These are phyloP conservation scores for Pelodytes ibericus DNA, from an alignment of 2,797 vertebrate species.

Conservation along the genomic window DNA sequence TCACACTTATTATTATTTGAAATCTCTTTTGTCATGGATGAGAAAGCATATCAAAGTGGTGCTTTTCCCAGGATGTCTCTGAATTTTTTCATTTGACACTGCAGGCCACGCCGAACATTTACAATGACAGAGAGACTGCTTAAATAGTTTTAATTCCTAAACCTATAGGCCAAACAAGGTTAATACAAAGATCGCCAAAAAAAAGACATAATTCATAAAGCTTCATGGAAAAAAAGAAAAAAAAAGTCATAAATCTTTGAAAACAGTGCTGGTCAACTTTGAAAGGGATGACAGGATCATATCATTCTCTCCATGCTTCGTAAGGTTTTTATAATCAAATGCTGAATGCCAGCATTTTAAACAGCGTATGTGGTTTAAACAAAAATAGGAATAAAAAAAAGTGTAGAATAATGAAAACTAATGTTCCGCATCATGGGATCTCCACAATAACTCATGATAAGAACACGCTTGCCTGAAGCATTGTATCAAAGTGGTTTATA, in stretches of 20 bases:
- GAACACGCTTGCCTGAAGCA: conserved; percentile 19
- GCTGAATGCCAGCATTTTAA: conserved; percentile 46
- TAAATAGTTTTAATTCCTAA: conserved; percentile 63
- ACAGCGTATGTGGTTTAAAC: conserved; percentile 40
- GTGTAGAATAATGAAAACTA: conserved; percentile 35
- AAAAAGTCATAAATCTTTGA: conserved; percentile 57
- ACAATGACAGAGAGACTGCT: conserved; percentile 62
- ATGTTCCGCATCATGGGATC: conserved; percentile 6
- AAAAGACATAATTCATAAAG: conserved; percentile 57
- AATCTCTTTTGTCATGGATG: conserved; percentile 69
- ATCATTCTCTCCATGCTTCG: conserved; percentile 56
- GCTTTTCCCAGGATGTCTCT: conserved; percentile 61
- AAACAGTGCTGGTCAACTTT: conserved; percentile 58
- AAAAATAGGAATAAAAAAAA: conserved; percentile 20
- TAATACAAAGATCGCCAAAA: conserved; percentile 52
- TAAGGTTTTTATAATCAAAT: conserved; percentile 54
- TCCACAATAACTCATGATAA: conserved; percentile 13
- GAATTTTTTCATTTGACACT: conserved; percentile 64
- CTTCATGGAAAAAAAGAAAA: conserved; percentile 38
- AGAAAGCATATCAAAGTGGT: conserved; percentile 60
- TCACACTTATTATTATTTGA: conserved; percentile 69
- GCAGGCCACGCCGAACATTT: conserved; percentile 62
- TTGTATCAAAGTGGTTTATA: conserved; percentile 25
- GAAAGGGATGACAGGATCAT: conserved; percentile 55
- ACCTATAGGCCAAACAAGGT: conserved; percentile 62